Evolutionary conservation across 2,113 vertebrate species (phyloP).

Genomic region (Gymnogyps californianus): DNA sequence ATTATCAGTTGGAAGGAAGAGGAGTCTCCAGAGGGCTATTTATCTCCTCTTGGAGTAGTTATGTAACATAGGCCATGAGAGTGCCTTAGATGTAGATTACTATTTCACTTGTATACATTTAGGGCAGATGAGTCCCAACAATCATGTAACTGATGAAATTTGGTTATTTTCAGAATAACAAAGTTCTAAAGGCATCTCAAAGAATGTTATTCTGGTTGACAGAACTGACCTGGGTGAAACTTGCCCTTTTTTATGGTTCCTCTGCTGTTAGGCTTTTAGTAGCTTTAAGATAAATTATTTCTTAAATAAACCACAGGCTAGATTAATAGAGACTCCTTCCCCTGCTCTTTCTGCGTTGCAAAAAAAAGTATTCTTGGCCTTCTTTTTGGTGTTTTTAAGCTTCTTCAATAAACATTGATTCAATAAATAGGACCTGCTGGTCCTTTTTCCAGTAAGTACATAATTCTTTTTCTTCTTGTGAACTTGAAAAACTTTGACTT

Average conservation of each 20-base stretch:
- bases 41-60: background rate
- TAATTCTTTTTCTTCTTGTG: background rate
- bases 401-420: background rate
- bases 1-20: background rate
- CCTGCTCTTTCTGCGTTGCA: background rate
- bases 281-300: background rate
- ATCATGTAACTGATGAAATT: background rate
- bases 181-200: background rate
- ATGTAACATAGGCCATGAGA: background rate
- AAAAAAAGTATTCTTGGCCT: background rate
- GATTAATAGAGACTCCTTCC: background rate
- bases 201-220: background rate
- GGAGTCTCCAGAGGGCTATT: background rate
- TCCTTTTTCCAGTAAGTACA: background rate
- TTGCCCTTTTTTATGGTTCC: background rate
- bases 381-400: background rate
- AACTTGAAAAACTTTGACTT: background rate
- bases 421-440: background rate
- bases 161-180: background rate
- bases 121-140: background rate
- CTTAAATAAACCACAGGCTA: background rate
- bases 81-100: background rate
- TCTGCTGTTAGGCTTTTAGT: background rate
- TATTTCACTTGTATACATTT: background rate
- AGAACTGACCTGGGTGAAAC: background rate